Conservation (phyloP, 2,888 invertebrate species). For the Orchesellides sinensis region DNA sequence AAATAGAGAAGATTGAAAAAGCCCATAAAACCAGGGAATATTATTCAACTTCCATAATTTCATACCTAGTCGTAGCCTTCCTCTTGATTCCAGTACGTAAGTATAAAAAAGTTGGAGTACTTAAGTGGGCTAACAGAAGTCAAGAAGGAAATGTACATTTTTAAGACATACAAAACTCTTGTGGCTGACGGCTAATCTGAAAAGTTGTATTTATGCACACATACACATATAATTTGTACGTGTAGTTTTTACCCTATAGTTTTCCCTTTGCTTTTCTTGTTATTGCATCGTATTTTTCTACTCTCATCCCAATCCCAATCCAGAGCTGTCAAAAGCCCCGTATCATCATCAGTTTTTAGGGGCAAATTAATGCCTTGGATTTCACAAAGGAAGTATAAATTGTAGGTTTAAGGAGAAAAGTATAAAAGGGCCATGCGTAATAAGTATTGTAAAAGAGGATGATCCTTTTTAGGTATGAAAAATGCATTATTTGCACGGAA, state of each 20-base stretch:
- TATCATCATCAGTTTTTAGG: constrained; percentile 45
- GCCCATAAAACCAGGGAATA: not conserved
- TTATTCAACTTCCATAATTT: constrained; percentile 32
- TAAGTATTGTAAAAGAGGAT: constrained; percentile 35
- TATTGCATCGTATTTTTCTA: too few species aligned
- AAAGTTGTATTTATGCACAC: too few species aligned
- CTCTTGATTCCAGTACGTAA: constrained; percentile 49
- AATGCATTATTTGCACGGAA: constrained; percentile 61
- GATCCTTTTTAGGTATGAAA: constrained; percentile 55
- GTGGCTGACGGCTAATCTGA: constrained; percentile 38
- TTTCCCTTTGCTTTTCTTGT: constrained; percentile 51
- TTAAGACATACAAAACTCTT: too few species aligned
- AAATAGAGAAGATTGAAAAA: constrained; percentile 43
- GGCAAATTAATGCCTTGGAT: constrained; percentile 46
- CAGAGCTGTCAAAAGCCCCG: constrained; percentile 61
- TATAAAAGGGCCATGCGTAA: not conserved
- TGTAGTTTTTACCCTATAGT: constrained; percentile 19
- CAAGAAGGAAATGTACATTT: constrained; percentile 5
- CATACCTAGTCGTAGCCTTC: constrained; percentile 48
- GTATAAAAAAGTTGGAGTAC: constrained; percentile 6
- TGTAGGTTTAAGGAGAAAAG: constrained; percentile 52
- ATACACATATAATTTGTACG: too few species aligned
- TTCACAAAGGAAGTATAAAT: constrained; percentile 57
- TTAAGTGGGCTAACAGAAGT: constrained; percentile 42
- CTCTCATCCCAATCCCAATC: too few species aligned